Conservation (phyloP, 1,140 invertebrate genomes). For the Zophobas morio region DNA sequence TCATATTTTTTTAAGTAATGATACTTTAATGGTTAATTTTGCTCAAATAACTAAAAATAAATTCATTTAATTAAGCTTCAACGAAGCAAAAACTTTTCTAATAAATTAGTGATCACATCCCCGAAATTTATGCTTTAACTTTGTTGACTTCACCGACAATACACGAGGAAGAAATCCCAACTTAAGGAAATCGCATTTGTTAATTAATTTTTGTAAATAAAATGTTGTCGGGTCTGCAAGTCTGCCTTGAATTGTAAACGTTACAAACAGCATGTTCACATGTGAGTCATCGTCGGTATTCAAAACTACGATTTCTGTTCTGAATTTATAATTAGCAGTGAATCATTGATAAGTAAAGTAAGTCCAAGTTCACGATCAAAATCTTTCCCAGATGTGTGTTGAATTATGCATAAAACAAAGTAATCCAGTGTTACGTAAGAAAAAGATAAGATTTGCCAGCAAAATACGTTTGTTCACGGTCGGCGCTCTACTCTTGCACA, state of each 20-base stretch:
- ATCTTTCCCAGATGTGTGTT: neutral
- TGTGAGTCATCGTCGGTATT: slow-evolving; percentile 7
- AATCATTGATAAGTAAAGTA: slow-evolving; percentile 32
- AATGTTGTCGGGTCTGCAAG: too few relatives aligned
- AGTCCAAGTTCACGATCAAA: slow-evolving; percentile 27
- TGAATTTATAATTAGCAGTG: slow-evolving; percentile 30
- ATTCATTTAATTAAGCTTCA: too few relatives aligned
- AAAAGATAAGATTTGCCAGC: neutral
- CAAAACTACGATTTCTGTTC: slow-evolving; percentile 18
- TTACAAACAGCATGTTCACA: slow-evolving; percentile 17
- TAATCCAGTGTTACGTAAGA: neutral
- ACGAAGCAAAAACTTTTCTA: too few relatives aligned
- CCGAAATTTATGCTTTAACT: too few relatives aligned
- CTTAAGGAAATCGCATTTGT: too few relatives aligned
- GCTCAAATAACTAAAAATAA: too few relatives aligned
- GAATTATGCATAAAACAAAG: neutral
- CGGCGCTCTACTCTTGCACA: neutral
- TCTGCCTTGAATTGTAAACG: neutral
- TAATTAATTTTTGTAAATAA: too few relatives aligned
- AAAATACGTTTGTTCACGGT: neutral
- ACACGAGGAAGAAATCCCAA: too few relatives aligned
- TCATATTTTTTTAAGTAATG: too few relatives aligned
- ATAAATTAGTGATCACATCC: too few relatives aligned
- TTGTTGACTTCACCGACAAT: too few relatives aligned
- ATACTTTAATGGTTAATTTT: too few relatives aligned